phyloP scores from a whole-genome alignment of 2,797 vertebrate species.

The Basileuterus tristriatus region DNA sequence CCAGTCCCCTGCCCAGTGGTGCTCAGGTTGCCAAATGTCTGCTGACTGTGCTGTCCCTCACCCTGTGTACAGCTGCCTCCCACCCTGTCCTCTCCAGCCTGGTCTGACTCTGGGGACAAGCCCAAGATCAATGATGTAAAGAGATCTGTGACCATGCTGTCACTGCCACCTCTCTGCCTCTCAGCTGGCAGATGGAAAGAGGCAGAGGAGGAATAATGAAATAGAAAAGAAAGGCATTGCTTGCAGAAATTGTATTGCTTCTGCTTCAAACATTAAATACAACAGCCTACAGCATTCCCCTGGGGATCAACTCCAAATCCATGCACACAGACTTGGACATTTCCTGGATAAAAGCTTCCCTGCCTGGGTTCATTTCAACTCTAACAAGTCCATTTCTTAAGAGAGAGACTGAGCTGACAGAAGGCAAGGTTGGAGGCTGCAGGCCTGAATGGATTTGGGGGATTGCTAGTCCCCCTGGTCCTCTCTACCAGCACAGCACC shows the following conservation, averaged over 20 bases:
- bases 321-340: neutral
- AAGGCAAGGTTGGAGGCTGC: neutral
- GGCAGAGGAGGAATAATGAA: neutral
- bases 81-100: neutral
- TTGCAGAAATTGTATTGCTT: constrained; percentile 6
- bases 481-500: neutral
- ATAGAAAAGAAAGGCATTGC: neutral
- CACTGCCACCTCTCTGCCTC: neutral
- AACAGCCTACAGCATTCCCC: neutral
- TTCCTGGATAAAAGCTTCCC: neutral
- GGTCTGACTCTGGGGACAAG: neutral
- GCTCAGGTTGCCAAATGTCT: neutral
- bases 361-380: neutral
- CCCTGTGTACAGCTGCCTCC: neutral
- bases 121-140: neutral
- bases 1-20: neutral
- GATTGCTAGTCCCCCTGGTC: neutral
- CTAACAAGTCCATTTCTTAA: neutral
- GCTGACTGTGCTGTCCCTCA: neutral
- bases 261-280: neutral
- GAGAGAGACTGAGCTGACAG: neutral
- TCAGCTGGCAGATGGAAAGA: neutral
- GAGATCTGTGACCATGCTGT: neutral
- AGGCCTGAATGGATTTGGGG: neutral
- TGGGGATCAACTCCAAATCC: neutral